These are phyloP conservation scores for Rapana venosa DNA, from an alignment of 2,888 invertebrate species.

Conservation along the genomic window DNA sequence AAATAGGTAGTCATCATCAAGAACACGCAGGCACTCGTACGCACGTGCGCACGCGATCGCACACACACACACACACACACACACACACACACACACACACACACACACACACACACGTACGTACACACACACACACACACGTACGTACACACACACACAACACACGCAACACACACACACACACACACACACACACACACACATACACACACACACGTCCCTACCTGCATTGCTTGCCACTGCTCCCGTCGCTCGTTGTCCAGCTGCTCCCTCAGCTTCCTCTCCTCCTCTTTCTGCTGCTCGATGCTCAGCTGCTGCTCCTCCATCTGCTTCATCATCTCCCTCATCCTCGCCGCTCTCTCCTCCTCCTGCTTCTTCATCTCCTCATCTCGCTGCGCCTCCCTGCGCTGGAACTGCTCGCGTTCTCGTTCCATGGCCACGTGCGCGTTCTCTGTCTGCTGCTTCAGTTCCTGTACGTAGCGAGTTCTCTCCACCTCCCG, in stretches of 20 bases:
- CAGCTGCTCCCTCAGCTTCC: background rate
- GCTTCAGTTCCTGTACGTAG: conserved; percentile 40
- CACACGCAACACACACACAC: background rate
- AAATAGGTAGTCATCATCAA: background rate
- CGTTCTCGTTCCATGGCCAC: background rate
- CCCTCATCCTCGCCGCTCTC: background rate
- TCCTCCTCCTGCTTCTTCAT: conserved; percentile 29
- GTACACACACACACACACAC: background rate
- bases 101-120: background rate
- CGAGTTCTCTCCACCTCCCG: conserved; percentile 2
- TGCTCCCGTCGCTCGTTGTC: conserved; percentile 19
- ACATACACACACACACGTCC: background rate
- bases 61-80: background rate
- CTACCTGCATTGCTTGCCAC: conserved; percentile 1
- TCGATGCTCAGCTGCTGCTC: conserved; percentile 32
- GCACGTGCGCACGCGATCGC: background rate
- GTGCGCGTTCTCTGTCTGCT: conserved; percentile 36
- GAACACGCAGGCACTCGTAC: background rate
- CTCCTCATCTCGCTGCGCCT: background rate
- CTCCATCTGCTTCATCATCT: conserved; percentile 17
- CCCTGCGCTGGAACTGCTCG: conserved; percentile 4
- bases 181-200: background rate
- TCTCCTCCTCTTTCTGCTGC: background rate
- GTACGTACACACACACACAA: background rate
- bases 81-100: conserved; percentile 9